Percentiles rank a stretch among this genome's conserved stretches.
These are phyloP conservation scores for Frieseomelitta varia DNA, from an alignment of 1,140 invertebrate species.

Conservation along the genomic window DNA sequence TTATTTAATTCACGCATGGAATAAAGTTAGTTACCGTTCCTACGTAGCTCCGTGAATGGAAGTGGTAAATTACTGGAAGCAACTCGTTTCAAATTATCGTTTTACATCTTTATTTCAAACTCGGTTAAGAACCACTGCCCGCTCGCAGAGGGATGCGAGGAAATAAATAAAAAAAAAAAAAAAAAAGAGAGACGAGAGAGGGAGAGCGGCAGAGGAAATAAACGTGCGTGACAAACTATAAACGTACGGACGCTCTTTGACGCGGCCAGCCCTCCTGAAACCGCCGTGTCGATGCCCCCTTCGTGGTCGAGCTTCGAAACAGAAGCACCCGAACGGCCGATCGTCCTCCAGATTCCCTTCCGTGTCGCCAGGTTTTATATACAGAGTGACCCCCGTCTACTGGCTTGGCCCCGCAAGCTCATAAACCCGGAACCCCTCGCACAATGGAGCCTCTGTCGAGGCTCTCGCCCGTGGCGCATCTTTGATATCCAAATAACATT, in stretches of 20 bases:
- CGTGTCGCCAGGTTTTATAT: conserved; percentile 59
- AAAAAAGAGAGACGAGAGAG: neutral
- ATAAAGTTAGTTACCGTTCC: no score
- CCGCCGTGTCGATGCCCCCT: conserved; percentile 43
- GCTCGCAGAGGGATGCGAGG: no score
- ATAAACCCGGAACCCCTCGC: conserved; percentile 60
- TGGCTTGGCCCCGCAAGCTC: conserved; percentile 34
- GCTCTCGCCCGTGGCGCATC: conserved; percentile 65
- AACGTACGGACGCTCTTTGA: conserved; percentile 58
- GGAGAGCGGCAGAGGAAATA: conserved; percentile 22
- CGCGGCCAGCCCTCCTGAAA: conserved; percentile 48
- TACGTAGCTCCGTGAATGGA: no score
- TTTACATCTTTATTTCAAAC: no score
- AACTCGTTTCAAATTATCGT: no score
- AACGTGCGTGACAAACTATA: conserved; percentile 35
- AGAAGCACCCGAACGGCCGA: conserved; percentile 50
- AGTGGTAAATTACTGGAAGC: no score
- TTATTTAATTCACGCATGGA: no score
- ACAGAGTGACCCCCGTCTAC: conserved; percentile 14
- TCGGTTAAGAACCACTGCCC: no score
- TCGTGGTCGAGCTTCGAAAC: conserved; percentile 45
- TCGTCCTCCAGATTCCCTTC: conserved; percentile 54
- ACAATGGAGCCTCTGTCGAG: conserved; percentile 49
- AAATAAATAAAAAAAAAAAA: neutral
- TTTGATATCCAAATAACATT: conserved; percentile 73